A percentile compares a stretch with the other conserved stretches of the same genome.
Evolutionary conservation across 2,797 vertebrate species (phyloP).

Genomic region (Lagocephalus sceleratus): DNA sequence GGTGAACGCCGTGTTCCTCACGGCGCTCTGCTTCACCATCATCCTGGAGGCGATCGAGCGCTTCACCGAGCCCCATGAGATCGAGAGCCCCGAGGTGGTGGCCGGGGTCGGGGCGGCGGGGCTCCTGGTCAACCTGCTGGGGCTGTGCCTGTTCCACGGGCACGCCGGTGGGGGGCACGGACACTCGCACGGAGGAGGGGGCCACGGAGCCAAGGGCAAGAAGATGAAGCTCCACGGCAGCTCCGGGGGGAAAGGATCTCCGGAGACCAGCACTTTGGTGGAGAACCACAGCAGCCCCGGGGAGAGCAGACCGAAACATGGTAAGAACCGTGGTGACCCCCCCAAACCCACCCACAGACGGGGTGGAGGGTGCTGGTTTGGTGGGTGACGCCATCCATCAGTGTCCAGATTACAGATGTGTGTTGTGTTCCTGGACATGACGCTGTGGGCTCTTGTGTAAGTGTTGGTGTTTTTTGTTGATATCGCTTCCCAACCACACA

Average conservation of each 20-base stretch:
- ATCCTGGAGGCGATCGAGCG: constrained; percentile 92
- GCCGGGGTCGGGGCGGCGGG: constrained; percentile 86
- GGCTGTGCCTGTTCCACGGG: constrained; percentile 91
- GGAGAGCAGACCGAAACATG: constrained; percentile 63
- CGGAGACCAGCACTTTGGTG: constrained; percentile 92
- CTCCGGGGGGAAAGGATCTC: constrained; percentile 63
- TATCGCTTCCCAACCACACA: too few species aligned
- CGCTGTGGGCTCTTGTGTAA: too few species aligned
- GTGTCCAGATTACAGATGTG: too few species aligned
- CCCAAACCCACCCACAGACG: too few species aligned
- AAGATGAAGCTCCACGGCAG: constrained; percentile 55
- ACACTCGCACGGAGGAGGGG: constrained; percentile 77
- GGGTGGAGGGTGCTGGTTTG: background rate
- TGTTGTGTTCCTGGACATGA: too few species aligned
- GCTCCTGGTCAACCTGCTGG: constrained; percentile 89
- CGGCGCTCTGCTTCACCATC: constrained; percentile 96
- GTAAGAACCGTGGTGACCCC: too few species aligned
- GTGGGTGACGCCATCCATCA: too few species aligned
- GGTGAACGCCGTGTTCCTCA: constrained; percentile 96
- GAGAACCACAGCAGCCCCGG: constrained; percentile 82
- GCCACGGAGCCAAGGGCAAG: constrained; percentile 71
- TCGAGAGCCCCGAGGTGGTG: constrained; percentile 85
- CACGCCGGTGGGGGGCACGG: constrained; percentile 83
- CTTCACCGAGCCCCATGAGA: constrained; percentile 90
- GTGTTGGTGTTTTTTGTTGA: too few species aligned